Evolutionary conservation across 2,888 invertebrate species (phyloP), one percentile per base, ranked within the genome.

Genomic region (Glaucopsyche alexis): DNA sequence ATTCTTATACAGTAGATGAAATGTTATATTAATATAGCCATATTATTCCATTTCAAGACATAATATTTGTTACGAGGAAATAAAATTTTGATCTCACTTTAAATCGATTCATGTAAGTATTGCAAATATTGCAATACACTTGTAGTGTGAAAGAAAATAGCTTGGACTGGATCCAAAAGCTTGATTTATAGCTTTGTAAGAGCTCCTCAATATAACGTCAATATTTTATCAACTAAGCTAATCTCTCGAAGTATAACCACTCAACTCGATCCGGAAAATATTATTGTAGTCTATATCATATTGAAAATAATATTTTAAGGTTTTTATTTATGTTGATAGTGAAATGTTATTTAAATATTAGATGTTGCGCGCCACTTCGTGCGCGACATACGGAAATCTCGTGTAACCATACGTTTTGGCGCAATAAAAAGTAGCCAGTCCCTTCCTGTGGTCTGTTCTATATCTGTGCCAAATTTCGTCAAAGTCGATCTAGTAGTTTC

Each of bases 161-260:
- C 60, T 60, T 60, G 60, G 60, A 60, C 5, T 60, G 2, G 60
- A 29, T 60, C 60, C 60, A 60, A 60, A 60, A 29, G 60, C 60
- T 60, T 38, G 60, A 60, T 60, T 60, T 60, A 60, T 60, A 60
- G 29, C 60, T 14, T 13, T 60, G 38, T 60, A 14, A 60, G 60
- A 60, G 60, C 60, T 29, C 60, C 60, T 60, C 60, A 60, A 60
- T 60, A 60, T 60, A 60, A 29, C 60, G 29, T 60, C 60, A 38
- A 60, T 60, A 60, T 60, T 29, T 29, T 60, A 60, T 60, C 29
- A 60, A 60, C 29, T 60, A 60, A 60, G 60, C 60, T 60, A 60
- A 60, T 60, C 60, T 60, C 29, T 60, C 2, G 7, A 60, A 60
- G 29, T 47, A 47, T 8, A 47, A 60, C 60, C 29, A 60, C 60